These are phyloP conservation scores for Meteorus colon DNA, from an alignment of 2,888 invertebrate genomes.

Conservation along the genomic window DNA sequence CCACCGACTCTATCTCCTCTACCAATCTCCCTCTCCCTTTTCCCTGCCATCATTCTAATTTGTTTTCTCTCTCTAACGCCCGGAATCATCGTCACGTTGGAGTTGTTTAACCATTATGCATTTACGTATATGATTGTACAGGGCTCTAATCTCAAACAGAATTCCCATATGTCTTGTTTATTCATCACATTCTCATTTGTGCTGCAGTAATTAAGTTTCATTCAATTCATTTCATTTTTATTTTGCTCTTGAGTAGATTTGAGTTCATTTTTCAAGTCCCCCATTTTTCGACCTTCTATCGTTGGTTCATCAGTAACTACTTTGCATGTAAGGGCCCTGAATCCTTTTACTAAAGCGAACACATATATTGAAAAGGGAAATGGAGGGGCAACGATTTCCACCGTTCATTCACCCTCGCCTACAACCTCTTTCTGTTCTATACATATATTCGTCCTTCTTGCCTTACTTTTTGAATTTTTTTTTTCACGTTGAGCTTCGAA, in stretches of 20 bases:
- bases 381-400: neutral
- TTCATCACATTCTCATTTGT: neutral
- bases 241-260: neutral
- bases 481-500: neutral
- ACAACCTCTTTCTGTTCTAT: neutral
- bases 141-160: neutral
- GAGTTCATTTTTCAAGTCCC: neutral
- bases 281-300: neutral
- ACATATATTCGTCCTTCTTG: neutral
- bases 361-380: neutral
- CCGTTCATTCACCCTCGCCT: neutral
- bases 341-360: neutral
- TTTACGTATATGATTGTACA: neutral
- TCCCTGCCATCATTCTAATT: neutral
- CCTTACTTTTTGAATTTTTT: neutral
- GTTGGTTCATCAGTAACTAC: constrained; percentile 1
- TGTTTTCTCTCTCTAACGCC: neutral
- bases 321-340: neutral
- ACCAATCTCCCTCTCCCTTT: neutral
- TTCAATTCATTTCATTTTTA: neutral
- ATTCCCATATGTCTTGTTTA: neutral
- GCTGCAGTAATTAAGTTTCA: neutral
- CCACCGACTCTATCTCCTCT: constrained; percentile 20
- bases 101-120: constrained; percentile 7
- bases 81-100: neutral